Evolutionary conservation across 2,888 invertebrate genomes (phyloP).

Genomic region (Morpho helenor): DNA sequence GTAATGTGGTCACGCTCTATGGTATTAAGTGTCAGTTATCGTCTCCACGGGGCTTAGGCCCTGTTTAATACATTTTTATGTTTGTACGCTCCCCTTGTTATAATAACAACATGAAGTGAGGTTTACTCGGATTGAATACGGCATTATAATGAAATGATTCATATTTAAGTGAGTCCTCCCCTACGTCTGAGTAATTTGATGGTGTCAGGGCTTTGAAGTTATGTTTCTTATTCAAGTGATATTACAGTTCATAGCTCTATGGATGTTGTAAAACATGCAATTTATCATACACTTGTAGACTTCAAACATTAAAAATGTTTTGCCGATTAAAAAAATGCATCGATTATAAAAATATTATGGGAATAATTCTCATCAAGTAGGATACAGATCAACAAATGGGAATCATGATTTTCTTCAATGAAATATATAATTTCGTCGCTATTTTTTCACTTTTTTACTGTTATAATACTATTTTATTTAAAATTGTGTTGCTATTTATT

Average conservation of each 20-base stretch:
- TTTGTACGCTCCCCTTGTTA: constrained; percentile 64
- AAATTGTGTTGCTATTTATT: no score
- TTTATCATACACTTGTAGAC: no score
- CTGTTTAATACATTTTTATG: constrained; percentile 68
- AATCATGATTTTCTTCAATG: no score
- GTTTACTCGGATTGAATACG: constrained; percentile 77
- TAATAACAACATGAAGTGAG: constrained; percentile 75
- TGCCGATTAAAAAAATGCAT: no score
- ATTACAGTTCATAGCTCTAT: constrained; percentile 44
- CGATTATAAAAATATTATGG: no score
- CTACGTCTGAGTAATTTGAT: constrained; percentile 66
- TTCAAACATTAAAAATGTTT: no score
- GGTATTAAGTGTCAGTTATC: constrained; percentile 78
- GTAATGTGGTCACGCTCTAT: constrained; percentile 77
- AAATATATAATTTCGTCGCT: no score
- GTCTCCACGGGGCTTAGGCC: constrained; percentile 72
- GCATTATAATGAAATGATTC: constrained; percentile 80
- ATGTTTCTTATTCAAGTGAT: constrained; percentile 77
- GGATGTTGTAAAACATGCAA: constrained; percentile 9
- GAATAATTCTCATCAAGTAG: no score
- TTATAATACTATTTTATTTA: no score
- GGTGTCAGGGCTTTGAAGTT: constrained; percentile 69
- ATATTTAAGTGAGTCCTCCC: constrained; percentile 79
- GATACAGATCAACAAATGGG: no score
- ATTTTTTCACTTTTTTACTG: no score